Evolutionary conservation across 2,797 vertebrate genomes (phyloP).

Genomic region (Garrulus glandarius): DNA sequence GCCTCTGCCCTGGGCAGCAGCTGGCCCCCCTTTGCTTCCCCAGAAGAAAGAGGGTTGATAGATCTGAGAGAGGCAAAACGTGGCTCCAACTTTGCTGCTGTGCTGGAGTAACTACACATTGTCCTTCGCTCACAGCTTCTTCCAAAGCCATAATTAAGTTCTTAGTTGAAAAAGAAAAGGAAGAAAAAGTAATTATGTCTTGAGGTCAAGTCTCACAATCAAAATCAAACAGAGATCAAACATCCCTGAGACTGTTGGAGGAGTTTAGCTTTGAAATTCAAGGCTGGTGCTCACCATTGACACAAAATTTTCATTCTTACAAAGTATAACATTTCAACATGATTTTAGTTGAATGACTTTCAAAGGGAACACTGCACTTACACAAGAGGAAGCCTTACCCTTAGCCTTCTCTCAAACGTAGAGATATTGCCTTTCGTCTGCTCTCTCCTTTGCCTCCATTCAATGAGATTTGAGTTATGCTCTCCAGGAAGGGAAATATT

Average conservation of each 20-base stretch:
- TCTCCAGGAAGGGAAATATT: conserved; percentile 98
- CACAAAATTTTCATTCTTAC: not conserved
- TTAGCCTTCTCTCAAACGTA: conserved; percentile 91
- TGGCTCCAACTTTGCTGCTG: not conserved
- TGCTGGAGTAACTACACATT: not conserved
- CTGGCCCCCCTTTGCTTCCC: not conserved
- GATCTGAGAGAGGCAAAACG: not conserved
- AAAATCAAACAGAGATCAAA: conserved; percentile 51
- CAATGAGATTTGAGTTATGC: conserved; percentile 92
- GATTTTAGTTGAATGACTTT: conserved; percentile 15
- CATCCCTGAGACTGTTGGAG: not conserved
- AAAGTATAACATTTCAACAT: conserved; percentile 5
- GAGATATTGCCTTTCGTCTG: conserved; percentile 94
- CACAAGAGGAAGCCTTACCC: conserved; percentile 82
- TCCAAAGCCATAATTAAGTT: conserved; percentile 48
- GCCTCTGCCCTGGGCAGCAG: not conserved
- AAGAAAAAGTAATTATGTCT: conserved; percentile 36
- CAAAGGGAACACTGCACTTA: conserved; percentile 1
- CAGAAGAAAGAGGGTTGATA: not conserved
- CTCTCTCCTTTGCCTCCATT: conserved; percentile 96
- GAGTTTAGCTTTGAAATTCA: conserved; percentile 34
- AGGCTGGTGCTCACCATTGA: conserved; percentile 9
- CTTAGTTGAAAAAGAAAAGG: conserved; percentile 24
- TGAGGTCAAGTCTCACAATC: conserved; percentile 20
- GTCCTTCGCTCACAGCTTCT: conserved; percentile 31